Base-by-base conservation (phyloP, 2,797 vertebrate species). In the Buphagus erythrorhynchus region DNA sequence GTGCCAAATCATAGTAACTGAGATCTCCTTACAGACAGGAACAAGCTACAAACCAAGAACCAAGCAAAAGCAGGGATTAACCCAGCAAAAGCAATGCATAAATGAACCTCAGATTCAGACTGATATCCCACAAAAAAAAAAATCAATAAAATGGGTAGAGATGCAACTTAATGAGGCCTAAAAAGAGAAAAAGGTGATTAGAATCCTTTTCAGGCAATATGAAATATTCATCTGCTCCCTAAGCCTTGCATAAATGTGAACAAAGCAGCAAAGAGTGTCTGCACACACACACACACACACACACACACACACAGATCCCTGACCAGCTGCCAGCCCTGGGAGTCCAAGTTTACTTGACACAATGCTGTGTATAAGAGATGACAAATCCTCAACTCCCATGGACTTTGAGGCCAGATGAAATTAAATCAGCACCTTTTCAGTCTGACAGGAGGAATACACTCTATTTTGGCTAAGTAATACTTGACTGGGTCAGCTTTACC, bases 11-110 rank as follows among this genome's bases (percentile, higher is more conserved):
- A 57, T 14, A 67, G 59, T 59, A 94, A 92, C 21, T 90, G 72
- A 86, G 73, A 95, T 83, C 81, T 95, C 45, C 81, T 95, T 54
- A 84, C 28, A 88, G 78, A 68, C 28, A 88, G 78, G 86, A 97
- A 73, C 11, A 80, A 62, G 71, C 38, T 66, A 88, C 58, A 49
- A 55, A 69, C 24, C 68, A 76, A 76, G 72, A 74, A 63, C 14
- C 15, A 86, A 84, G 61, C 22, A 90, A 91, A 83, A 18, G 38
- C 35, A 31, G n/a, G 16, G 31, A 28, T 45, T 33, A 76, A 46
- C 25, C 10, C 45, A 71, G 48, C 13, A 91, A 71, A 87, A 49
- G 29, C 11, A 83, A 74, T 5, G 21, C 5, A 25, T 18, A 75
- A 93, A 83, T 28, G 33, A 85, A 68, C 9, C 10, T 82, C 35